Conservation (phyloP, 2,113 vertebrate species). For the Nesogale talazaci region DNA sequence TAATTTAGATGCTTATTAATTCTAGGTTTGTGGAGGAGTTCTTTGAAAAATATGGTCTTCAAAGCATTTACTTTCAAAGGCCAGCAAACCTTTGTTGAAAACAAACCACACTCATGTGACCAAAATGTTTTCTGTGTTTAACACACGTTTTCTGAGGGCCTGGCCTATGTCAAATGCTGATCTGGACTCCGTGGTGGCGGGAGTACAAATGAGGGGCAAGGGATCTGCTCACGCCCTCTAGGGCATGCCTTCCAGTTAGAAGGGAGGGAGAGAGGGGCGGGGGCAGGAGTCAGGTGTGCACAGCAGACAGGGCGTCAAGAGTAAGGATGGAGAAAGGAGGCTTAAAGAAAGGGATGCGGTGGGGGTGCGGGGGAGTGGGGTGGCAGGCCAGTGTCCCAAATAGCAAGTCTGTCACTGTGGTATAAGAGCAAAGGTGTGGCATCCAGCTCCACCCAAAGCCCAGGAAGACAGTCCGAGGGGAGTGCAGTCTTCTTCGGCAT, state of each 20-base stretch:
- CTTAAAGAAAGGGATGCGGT: neutral
- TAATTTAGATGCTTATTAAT: slow-evolving; percentile 88
- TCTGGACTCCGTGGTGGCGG: neutral
- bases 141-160: slow-evolving; percentile 44
- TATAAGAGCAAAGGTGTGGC: too few species aligned
- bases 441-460: neutral
- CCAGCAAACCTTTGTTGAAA: slow-evolving; percentile 72
- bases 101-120: slow-evolving; percentile 64
- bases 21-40: slow-evolving; percentile 73
- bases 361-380: neutral
- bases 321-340: neutral
- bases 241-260: neutral
- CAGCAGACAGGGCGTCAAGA: too few species aligned
- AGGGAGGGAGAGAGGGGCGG: too few species aligned
- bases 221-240: neutral
- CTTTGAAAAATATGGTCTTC: slow-evolving; percentile 80
- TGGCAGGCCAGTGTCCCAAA: neutral
- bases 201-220: neutral
- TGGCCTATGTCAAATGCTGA: neutral
- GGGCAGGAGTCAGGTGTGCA: neutral
- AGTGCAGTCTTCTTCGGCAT: neutral
- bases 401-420: neutral
- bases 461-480: neutral
- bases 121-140: slow-evolving; percentile 67
- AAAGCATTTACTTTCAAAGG: slow-evolving; percentile 82